A percentile compares a stretch with the other conserved stretches of the same genome.
These are phyloP conservation scores for Elysia crispata DNA, from an alignment of 2,888 invertebrate genomes.

Conservation along the genomic window DNA sequence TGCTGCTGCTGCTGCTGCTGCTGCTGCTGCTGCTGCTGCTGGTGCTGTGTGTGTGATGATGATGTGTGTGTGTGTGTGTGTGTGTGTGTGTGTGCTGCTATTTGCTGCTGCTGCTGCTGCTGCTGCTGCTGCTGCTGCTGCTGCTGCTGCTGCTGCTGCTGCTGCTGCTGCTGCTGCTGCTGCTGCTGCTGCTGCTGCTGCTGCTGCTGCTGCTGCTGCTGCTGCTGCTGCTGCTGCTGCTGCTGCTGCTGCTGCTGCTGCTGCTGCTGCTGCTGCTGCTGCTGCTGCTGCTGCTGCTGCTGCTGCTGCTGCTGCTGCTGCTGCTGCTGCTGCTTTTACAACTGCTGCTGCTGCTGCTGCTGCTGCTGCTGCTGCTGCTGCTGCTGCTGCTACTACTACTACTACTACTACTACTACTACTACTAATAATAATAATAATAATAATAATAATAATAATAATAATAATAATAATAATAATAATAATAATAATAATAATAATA, in stretches of 20 bases:
- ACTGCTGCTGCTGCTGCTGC: slow-evolving; percentile 37
- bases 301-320: slow-evolving; percentile 20
- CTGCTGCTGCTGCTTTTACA: slow-evolving; percentile 24
- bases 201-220: slow-evolving; percentile 14
- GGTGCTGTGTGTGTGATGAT: not conserved
- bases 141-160: slow-evolving; percentile 12
- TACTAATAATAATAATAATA: no score
- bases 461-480: slow-evolving; percentile 10
- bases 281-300: slow-evolving; percentile 15
- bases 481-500: slow-evolving; percentile 22
- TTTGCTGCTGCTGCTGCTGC: slow-evolving; percentile 14
- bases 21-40: slow-evolving; percentile 15
- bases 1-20: not conserved
- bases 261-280: slow-evolving; percentile 13
- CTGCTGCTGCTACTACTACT: no score
- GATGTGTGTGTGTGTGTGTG: no score
- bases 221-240: slow-evolving; percentile 15
- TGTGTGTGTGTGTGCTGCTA: no score
- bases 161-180: slow-evolving; percentile 12
- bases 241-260: slow-evolving; percentile 15
- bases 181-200: slow-evolving; percentile 10
- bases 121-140: not conserved
- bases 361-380: slow-evolving; percentile 38
- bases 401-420: no score
- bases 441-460: no score